Percentiles rank a stretch among this genome's conserved stretches.
These are phyloP conservation scores for Caenorhabditis imperialis DNA, from an alignment of 2,888 invertebrate species.

Conservation along the genomic window DNA sequence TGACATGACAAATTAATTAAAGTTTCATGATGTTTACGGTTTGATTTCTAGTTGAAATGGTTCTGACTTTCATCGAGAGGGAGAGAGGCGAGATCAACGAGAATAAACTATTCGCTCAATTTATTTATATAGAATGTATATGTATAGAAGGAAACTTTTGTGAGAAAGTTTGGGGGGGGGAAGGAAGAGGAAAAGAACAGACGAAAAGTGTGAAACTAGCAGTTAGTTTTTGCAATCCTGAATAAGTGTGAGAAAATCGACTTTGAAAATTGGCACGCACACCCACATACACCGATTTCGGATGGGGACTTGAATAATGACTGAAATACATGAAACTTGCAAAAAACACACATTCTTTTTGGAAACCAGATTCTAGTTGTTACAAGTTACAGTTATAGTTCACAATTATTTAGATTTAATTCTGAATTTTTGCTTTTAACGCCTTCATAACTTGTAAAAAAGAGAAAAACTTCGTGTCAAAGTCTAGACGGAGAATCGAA, in stretches of 20 bases:
- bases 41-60: not conserved
- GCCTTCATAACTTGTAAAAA: too few relatives aligned
- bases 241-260: constrained; percentile 51
- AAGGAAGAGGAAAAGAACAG: not conserved
- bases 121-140: not conserved
- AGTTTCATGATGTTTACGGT: constrained; percentile 20
- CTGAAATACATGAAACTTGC: constrained; percentile 31
- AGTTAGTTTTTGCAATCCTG: constrained; percentile 38
- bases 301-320: constrained; percentile 40
- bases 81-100: constrained; percentile 1
- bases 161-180: not conserved
- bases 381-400: too few relatives aligned
- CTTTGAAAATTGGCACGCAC: constrained; percentile 46
- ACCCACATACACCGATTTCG: constrained; percentile 15
- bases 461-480: too few relatives aligned
- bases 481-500: too few relatives aligned
- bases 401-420: too few relatives aligned
- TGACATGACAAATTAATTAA: constrained; percentile 20
- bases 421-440: too few relatives aligned
- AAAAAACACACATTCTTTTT: too few relatives aligned
- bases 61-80: not conserved
- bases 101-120: not conserved
- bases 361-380: too few relatives aligned
- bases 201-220: constrained; percentile 26
- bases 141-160: not conserved